A percentile compares a stretch with the other conserved stretches of the same genome.
Conservation (phyloP, 2,797 vertebrate species). For the Phyllotis vaccarum region DNA sequence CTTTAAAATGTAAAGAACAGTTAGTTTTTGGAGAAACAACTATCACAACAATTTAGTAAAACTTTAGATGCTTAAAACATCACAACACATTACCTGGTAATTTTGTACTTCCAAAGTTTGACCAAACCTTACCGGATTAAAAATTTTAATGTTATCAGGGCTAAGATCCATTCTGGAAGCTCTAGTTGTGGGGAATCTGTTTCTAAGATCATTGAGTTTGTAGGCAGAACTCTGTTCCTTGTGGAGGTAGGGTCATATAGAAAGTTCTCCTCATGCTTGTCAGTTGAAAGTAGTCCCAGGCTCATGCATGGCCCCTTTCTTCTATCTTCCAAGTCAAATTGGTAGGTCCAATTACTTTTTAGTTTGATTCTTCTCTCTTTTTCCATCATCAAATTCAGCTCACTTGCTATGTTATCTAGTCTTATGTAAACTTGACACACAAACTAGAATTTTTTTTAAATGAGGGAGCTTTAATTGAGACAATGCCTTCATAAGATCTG, state of each 20-base stretch:
- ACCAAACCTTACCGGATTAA: neutral
- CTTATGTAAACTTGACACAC: neutral
- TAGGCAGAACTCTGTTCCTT: neutral
- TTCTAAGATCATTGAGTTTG: neutral
- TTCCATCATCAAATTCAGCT: neutral
- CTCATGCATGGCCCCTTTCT: neutral
- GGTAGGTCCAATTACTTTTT: neutral
- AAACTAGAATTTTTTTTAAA: neutral
- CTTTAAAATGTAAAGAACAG: neutral
- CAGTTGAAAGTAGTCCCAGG: neutral
- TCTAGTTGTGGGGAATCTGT: neutral
- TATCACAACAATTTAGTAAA: conserved; percentile 13
- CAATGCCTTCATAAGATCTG: neutral
- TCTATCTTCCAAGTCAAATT: neutral
- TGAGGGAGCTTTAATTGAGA: neutral
- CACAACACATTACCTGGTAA: neutral
- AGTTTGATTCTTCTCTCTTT: neutral
- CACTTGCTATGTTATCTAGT: neutral
- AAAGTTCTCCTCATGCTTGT: neutral
- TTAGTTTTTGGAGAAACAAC: conserved; percentile 3
- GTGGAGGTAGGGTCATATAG: neutral
- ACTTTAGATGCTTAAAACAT: conserved; percentile 8
- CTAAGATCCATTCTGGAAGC: neutral
- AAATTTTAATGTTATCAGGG: neutral
- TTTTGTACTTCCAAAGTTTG: conserved; percentile 43